Base-by-base conservation (phyloP, 2,797 vertebrate species). In the Brachyalestes nurse region DNA sequence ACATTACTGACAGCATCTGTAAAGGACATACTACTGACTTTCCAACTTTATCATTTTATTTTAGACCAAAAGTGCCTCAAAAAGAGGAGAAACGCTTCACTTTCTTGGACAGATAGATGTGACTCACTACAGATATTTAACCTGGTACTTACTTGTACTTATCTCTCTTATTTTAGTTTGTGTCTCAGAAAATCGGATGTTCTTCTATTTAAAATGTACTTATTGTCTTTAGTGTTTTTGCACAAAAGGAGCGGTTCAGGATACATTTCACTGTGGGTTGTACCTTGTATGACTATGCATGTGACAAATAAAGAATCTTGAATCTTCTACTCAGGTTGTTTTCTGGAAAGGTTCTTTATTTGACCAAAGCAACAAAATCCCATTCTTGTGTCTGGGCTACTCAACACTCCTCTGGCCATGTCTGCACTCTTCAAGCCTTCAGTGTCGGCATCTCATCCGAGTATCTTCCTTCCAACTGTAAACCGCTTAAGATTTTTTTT, bases 401-500 rank as follows among this genome's bases (percentile, higher is more conserved):
- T 62, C 1, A 83, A 86, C 84, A 71, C 62, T 77, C 51, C 51
- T 61, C 34, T 65, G 53, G 72, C 79, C 77, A 55, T 75, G 70
- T 80, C 49, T 75, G 67, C 77, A 14, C 53, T 85, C 78, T 49
- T 45, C 62, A n/a, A 47, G 34, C 7, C 14, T 40, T 65, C 3
- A 72, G 38, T 23, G 5, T 69, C 69, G 69, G 19, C 77, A 81
- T 49, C 61, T 55, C 51, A 65, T 25, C 75, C 23, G 58, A 77
- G 58, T 55, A 47, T 62, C 71, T 45, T 60, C 34, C 2, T 61
- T 65, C 34, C 25, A 75, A 49, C 69, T 81, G 61, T 90, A 91
- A 91, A 91, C 90, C 88, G 90, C 92, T 90, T 89, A 92, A 90
- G 92, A 90, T 89, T 91, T 92, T 45, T 45, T 45, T 45, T 45